Evolutionary conservation across 2,113 vertebrate genomes (phyloP).

Genomic region (Myrmophylax atrothorax): DNA sequence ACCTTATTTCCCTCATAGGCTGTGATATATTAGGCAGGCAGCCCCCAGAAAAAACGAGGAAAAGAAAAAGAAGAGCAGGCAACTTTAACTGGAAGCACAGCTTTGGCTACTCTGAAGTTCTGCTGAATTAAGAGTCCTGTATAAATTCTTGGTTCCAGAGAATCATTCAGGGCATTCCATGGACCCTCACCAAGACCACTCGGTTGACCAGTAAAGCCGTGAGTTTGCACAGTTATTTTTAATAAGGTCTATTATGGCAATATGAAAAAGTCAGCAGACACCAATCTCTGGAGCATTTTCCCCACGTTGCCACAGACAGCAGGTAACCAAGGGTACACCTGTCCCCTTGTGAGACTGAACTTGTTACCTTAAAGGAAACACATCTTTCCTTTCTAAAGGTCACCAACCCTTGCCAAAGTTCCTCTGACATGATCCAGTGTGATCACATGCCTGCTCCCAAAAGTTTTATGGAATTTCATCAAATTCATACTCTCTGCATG

Average conservation of each 20-base stretch:
- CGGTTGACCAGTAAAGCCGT: background rate
- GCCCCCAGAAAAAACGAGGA: background rate
- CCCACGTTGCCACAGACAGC: fast-evolving
- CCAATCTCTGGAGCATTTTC: background rate
- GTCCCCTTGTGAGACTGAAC: background rate
- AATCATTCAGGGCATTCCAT: background rate
- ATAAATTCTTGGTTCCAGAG: background rate
- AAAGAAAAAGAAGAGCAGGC: background rate
- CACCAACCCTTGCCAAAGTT: background rate
- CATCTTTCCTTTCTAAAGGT: background rate
- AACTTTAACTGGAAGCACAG: background rate
- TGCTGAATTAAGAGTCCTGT: background rate
- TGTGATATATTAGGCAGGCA: fast-evolving
- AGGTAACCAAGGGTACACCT: background rate
- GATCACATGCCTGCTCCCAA: background rate
- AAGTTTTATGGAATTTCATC: background rate
- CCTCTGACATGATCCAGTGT: background rate
- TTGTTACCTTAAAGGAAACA: background rate
- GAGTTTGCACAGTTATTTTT: background rate
- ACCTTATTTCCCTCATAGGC: background rate
- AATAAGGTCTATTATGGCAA: background rate
- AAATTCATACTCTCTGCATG: background rate
- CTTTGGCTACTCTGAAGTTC: background rate
- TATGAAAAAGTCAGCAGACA: background rate
- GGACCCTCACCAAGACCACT: background rate